These are phyloP conservation scores for Bibio marci DNA, from an alignment of 2,888 invertebrate species.

Conservation along the genomic window DNA sequence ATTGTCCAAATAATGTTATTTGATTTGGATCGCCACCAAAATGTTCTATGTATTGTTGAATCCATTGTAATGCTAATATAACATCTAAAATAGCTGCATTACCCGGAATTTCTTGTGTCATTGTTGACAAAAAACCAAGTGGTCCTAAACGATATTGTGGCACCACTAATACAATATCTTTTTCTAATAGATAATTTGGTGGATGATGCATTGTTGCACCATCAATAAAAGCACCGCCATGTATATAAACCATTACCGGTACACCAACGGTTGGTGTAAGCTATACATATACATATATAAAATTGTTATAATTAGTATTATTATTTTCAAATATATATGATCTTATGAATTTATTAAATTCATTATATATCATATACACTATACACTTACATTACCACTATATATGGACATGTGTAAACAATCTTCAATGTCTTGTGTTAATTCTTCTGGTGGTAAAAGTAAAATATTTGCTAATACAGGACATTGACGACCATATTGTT, in stretches of 20 bases:
- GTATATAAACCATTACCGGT: conserved; percentile 29
- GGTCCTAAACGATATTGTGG: conserved; percentile 34
- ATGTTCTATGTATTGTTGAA: conserved; percentile 28
- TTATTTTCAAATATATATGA: not conserved
- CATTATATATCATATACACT: not conserved
- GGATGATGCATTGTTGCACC: conserved; percentile 26
- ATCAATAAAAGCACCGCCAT: conserved; percentile 28
- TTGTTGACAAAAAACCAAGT: conserved; percentile 34
- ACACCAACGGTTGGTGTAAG: conserved; percentile 13
- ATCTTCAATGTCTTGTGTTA: conserved; percentile 21
- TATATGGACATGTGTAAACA: conserved; percentile 24
- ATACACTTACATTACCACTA: conserved; percentile 17
- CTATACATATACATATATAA: not conserved
- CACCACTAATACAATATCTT: conserved; percentile 31
- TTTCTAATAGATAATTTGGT: conserved; percentile 28
- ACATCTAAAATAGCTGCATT: conserved; percentile 37
- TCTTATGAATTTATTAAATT: not conserved
- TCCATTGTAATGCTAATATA: conserved; percentile 32
- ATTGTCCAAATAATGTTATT: conserved; percentile 35
- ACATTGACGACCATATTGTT: conserved; percentile 21
- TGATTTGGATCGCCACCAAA: conserved; percentile 33
- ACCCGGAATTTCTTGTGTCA: conserved; percentile 33
- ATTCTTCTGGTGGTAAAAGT: not conserved
- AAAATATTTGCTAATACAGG: conserved; percentile 19
- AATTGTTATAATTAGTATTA: not conserved